Evolutionary conservation across 2,113 vertebrate genomes (phyloP), one percentile per base, ranked within the genome.

Genomic region (Monarcha castaneiventris): DNA sequence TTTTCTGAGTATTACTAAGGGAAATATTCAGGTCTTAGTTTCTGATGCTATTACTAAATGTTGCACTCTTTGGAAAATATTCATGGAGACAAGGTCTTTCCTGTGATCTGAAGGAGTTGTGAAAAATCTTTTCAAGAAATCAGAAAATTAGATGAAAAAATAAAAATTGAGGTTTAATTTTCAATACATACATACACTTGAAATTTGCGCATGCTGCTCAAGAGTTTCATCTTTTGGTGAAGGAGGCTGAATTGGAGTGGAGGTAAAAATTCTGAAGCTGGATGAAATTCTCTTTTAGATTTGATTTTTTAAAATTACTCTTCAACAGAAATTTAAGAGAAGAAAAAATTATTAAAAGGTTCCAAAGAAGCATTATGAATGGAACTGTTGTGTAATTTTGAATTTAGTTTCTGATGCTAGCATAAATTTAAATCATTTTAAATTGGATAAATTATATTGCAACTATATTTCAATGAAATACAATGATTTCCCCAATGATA

Each of bases 361-460:
- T 84, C 29, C 11, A 68, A 7, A 30, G n/a, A 81, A 68, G 11
- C n/a, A 76, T 25, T 63, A 30, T 67, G 67, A 83, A 88, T 77
- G 27, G 46, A 91, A 86, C 21, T 63, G 17, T 29, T 43, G 27
- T 90, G 26, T 48, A 27, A 77, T 74, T 94, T 30, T 87, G 13
- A 93, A 94, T 63, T 84, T 58, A 71, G 43, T 54, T 77, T 62
- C 63, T 83, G 46, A 83, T 54, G 66, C 7, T 39, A 69, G 43
- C 55, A 91, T 91, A 93, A 90, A 95, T 90, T 82, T 77, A 80
- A 91, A 88, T 85, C 23, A 77, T 55, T 94, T 85, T 87, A 79
- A 93, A 83, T 44, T 77, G 71, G 51, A 67, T 71, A 95, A 90
- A 90, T 67, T 63, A 84, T 93, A 80, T 88, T 90, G 85, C 33